Evolutionary conservation across 92 coral and sea anemone species (phyloP), one percentile per base, ranked within the genome.

Genomic region (Heteractis magnifica): DNA sequence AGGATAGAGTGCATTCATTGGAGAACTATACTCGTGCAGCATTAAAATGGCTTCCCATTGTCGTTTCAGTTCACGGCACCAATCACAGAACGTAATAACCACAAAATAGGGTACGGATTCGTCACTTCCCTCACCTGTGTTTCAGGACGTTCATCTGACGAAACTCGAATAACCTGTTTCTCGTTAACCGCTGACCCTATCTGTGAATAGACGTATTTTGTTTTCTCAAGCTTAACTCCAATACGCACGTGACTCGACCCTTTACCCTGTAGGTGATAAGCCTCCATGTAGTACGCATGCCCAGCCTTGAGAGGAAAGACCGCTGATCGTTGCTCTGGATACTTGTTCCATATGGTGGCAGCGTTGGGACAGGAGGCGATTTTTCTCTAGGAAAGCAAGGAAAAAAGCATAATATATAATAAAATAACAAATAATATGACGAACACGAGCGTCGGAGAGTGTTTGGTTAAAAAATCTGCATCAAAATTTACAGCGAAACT

Each of bases 181-280:
- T 94, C 98, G 70, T 92, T 91, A 7, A 88, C 94, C 51, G 98
- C 98, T 71, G 93, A 85, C 41, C 88, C 83, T 20, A 86, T 80
- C 82, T 94, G 94, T 11, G 94, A 89, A 64, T 90, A 85, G 59
- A 90, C 94, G 68, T 86, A 89, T 65, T 82, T 90, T 51, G 98
- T 94, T 18, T 83, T 82, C 78, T 92, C 91, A 83, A 89, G 72
- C 64, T 92, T 91, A 15, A 94, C 91, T 21, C 96, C 98, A 77
- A 94, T 78, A 19, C 83, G 55, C 79, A 90, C 76, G 79, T 87
- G 92, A 81, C 92, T 84, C 14, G 64, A 41, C 4, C 94, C 93
- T 52, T 81, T 72, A 49, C 83, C 86, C 78, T 94, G 96, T 13
- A 82, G 74, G 85, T 90, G 93, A 21, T 84, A 75, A n/a, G 90